These are phyloP conservation scores for Thermophis baileyi DNA, from an alignment of 2,113 vertebrate species.

Conservation along the genomic window DNA sequence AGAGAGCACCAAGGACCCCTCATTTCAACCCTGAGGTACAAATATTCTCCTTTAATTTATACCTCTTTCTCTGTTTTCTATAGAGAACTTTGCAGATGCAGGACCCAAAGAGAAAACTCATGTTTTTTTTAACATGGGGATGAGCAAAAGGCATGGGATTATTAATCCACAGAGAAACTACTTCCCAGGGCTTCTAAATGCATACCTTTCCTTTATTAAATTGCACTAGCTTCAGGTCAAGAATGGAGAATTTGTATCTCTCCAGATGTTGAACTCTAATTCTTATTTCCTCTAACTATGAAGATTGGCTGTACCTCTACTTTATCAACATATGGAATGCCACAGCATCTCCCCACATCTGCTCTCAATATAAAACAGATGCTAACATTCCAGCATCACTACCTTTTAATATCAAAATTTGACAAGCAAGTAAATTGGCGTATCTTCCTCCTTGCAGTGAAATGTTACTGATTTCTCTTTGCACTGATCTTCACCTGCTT, in stretches of 20 bases:
- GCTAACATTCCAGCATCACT: neutral
- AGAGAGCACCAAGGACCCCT: no score
- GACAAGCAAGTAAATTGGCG: neutral
- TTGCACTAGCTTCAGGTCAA: neutral
- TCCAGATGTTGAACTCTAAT: neutral
- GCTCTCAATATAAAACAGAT: neutral
- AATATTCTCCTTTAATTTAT: no score
- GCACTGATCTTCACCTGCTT: neutral
- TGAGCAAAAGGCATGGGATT: neutral
- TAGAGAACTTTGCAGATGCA: neutral
- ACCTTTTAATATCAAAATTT: neutral
- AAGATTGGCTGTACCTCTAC: neutral
- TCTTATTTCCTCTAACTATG: neutral
- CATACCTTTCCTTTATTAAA: neutral
- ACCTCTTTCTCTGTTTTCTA: neutral
- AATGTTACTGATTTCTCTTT: neutral
- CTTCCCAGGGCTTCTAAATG: neutral
- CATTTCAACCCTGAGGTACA: no score
- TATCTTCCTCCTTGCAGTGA: neutral
- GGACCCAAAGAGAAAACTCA: neutral
- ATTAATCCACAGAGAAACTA: neutral
- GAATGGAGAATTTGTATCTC: neutral
- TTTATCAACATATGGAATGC: neutral
- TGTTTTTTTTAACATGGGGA: neutral
- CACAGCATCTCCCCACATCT: neutral